phyloP scores from a whole-genome alignment of 2,888 invertebrate species.

The Selenia dentaria region DNA sequence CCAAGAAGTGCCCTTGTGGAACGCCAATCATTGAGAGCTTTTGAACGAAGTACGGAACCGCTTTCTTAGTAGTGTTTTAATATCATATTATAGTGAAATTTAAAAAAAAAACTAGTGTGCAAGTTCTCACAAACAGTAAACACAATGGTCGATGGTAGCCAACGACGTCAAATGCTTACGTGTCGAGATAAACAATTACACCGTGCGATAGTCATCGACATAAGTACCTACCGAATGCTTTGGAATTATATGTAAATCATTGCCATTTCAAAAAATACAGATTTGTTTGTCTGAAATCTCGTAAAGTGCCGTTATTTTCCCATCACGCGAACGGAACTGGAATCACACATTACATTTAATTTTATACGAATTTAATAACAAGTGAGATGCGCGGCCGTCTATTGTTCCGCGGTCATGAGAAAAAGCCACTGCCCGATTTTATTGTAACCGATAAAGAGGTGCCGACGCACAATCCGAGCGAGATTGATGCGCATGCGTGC shows the following conservation, averaged over 20 bases:
- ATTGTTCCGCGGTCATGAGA: conserved; percentile 79
- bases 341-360: conserved; percentile 83
- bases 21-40: conserved; percentile 19
- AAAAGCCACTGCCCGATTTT: conserved; percentile 67
- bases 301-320: conserved; percentile 74
- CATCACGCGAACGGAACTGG: conserved; percentile 79
- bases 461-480: conserved; percentile 74
- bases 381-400: conserved; percentile 69
- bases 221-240: conserved; percentile 44
- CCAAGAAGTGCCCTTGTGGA: conserved; percentile 24
- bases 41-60: conserved; percentile 10
- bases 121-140: conserved; percentile 31
- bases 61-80: conserved; percentile 18
- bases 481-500: conserved; percentile 77
- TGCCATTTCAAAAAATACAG: conserved; percentile 49
- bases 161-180: conserved; percentile 34
- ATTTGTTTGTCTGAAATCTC: conserved; percentile 53
- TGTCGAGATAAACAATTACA: conserved; percentile 39
- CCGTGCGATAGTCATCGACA: conserved; percentile 46
- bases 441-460: conserved; percentile 75
- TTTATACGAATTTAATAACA: conserved; percentile 85
- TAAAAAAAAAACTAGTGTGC: conserved; percentile 20
- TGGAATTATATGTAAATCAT: conserved; percentile 53
- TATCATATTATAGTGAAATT: conserved; percentile 26
- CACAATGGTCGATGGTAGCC: conserved; percentile 30